Evolutionary conservation across 2,888 invertebrate species (phyloP).

Genomic region (Smittia aterrima): DNA sequence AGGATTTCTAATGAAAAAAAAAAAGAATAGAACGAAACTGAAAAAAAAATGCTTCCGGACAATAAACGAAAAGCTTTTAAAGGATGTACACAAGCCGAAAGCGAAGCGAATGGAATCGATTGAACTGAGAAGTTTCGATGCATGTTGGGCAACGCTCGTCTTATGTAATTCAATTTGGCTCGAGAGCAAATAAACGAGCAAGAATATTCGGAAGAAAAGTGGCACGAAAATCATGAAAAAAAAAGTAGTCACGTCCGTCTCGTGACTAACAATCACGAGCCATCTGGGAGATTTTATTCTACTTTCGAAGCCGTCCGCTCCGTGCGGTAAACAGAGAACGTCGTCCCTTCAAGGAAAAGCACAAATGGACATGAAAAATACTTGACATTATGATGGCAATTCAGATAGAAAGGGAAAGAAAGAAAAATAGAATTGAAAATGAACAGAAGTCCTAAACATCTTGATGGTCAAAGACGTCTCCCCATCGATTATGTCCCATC

Average conservation of each 20-base stretch:
- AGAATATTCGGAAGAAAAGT: background rate
- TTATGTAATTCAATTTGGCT: conserved; percentile 31
- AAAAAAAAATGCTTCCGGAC: background rate
- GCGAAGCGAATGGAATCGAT: background rate
- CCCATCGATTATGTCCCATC: background rate
- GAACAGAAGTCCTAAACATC: conserved; percentile 3
- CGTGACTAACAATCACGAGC: conserved; percentile 35
- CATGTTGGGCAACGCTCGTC: background rate
- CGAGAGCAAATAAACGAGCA: background rate
- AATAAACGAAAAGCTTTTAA: background rate
- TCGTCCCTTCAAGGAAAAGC: background rate
- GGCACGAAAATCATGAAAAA: conserved; percentile 22
- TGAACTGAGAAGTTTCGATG: background rate
- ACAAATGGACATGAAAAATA: conserved; percentile 8
- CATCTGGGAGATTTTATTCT: conserved; percentile 39
- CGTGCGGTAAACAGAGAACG: background rate
- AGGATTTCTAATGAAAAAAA: conserved; percentile 25
- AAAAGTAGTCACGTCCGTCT: conserved; percentile 33
- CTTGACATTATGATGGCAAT: conserved; percentile 17
- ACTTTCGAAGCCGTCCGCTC: background rate
- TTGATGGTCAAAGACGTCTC: background rate
- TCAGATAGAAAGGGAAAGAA: background rate
- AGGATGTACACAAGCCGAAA: background rate
- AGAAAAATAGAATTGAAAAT: background rate
- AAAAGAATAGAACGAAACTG: background rate